Conservation (phyloP, 2,113 vertebrate genomes). For the Procavia capensis region DNA sequence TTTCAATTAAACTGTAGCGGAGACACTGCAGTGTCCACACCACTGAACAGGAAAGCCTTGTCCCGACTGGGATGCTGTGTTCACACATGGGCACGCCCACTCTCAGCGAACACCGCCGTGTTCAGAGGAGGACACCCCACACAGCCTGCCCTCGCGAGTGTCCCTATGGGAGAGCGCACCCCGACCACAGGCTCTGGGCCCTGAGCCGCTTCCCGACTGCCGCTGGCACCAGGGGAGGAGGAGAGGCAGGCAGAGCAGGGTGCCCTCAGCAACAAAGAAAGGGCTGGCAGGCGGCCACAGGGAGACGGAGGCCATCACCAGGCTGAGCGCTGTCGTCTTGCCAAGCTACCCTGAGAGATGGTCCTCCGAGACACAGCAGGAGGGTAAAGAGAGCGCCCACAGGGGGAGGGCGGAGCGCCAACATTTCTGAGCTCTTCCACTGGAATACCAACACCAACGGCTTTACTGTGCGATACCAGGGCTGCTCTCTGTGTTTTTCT, state of each 20-base stretch:
- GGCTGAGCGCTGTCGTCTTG: accelerated
- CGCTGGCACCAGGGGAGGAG: background rate
- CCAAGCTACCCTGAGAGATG: background rate
- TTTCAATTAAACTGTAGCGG: background rate
- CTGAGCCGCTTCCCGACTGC: background rate
- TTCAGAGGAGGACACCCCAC: background rate
- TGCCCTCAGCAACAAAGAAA: background rate
- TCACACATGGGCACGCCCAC: background rate
- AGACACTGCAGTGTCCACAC: background rate
- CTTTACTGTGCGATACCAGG: background rate
- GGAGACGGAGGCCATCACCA: background rate
- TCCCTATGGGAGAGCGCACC: background rate
- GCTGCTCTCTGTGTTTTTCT: background rate
- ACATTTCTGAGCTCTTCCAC: no score
- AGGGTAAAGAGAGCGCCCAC: background rate
- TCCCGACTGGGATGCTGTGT: background rate
- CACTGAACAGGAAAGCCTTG: background rate
- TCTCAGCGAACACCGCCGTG: background rate
- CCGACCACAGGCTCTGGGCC: background rate
- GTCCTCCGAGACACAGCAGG: no score
- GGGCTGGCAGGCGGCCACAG: background rate
- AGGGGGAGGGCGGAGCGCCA: no score
- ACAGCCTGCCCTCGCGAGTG: background rate
- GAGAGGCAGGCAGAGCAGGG: background rate
- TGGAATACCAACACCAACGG: no score